Base-by-base conservation (phyloP, 1,140 invertebrate species). In the Copidosoma floridanum region DNA sequence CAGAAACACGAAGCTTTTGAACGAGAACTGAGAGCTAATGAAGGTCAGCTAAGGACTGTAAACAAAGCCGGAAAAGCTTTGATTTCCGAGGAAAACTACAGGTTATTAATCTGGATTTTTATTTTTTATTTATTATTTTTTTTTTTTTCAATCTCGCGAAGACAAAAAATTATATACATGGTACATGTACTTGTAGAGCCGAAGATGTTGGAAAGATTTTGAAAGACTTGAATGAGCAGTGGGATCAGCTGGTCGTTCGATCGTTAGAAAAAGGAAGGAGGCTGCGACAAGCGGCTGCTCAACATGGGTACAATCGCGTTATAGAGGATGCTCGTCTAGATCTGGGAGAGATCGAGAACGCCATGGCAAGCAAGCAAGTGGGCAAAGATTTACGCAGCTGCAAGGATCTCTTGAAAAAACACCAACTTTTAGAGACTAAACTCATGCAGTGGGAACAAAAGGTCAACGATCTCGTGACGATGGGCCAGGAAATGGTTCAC, bases 1-100 rank as follows among this genome's bases (percentile, higher is more conserved):
- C 94, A 98, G 76, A 98, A 98, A 72, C 97, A 99, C 72, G 95
- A 98, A 77, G 97, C 96, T 0, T 98, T 99, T 74, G 95, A 98
- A 72, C 83, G 95, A 18, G 97, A 99, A 74, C 76, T 99, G 6
- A 84, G 92, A 37, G 91, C 94, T 0, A 97, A 97, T 74, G 92
- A 95, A 77, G 92, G 92, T 14, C 91, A 94, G 72, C 78, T 97
- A 11, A 78, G 91, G 37, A 87, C 87, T 41, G 89, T 96, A 4
- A 94, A 94, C 64, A 93, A 92, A 69, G 85, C 86, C 47, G 91
- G 88, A 5, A 83, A 89, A 71, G 84, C 83, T 14, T 68, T 92
- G 18, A 87, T 91, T 58, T 84, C 84, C 0, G 85, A 88, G 63
- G 84, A 86, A 37, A 91, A 91, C 74, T 88, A 85, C 58, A 56